Conservation (phyloP, 2,888 invertebrate genomes). For the Dryocosmus kuriphilus region DNA sequence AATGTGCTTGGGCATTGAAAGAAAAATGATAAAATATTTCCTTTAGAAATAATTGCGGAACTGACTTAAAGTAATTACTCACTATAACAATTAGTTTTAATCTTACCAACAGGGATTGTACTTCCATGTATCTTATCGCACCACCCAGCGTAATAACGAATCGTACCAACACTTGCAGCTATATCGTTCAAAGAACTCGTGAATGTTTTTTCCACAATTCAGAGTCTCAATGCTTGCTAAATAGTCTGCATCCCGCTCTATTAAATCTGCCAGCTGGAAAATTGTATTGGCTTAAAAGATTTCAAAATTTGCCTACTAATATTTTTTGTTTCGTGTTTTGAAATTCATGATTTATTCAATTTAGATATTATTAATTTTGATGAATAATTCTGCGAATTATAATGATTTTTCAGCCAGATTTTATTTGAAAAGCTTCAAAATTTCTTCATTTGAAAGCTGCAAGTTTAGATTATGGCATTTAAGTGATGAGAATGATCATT, state of each 20-base stretch:
- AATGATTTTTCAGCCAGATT: too few relatives aligned
- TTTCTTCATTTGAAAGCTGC: too few relatives aligned
- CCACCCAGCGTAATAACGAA: slow-evolving; percentile 90
- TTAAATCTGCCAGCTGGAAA: slow-evolving; percentile 85
- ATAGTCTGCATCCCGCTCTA: slow-evolving; percentile 86
- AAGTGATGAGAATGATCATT: too few relatives aligned
- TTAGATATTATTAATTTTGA: neutral
- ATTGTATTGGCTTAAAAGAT: neutral
- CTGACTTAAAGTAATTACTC: too few relatives aligned
- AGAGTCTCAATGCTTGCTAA: slow-evolving; percentile 88
- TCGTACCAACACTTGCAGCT: slow-evolving; percentile 76
- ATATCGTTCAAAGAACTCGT: slow-evolving; percentile 80
- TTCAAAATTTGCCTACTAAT: neutral
- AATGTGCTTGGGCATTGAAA: neutral
- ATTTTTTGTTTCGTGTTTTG: neutral
- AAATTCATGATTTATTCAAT: neutral
- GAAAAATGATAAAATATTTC: neutral
- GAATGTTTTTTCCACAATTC: slow-evolving; percentile 89
- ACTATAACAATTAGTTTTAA: neutral
- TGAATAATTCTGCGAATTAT: too few relatives aligned
- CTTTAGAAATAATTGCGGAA: too few relatives aligned
- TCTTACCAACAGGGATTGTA: slow-evolving; percentile 86
- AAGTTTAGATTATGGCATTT: too few relatives aligned
- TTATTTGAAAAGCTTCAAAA: too few relatives aligned
- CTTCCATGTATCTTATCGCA: slow-evolving; percentile 92